Evolutionary conservation across 2,888 invertebrate species (phyloP).

Genomic region (Papilio protenor): DNA sequence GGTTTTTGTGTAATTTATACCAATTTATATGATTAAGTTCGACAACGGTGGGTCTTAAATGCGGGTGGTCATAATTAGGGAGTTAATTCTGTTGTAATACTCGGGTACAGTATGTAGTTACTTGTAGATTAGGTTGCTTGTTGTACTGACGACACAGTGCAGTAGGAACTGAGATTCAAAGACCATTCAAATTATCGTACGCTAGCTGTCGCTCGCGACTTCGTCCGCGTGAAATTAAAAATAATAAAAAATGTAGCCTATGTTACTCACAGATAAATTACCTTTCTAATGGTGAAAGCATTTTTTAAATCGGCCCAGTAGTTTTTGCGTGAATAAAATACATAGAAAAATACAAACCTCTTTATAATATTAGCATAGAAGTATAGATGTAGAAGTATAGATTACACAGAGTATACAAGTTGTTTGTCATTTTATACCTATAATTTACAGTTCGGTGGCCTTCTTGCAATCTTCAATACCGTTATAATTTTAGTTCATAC

Average conservation of each 20-base stretch:
- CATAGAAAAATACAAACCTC: too few species aligned
- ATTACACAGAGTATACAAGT: too few species aligned
- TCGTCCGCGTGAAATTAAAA: too few species aligned
- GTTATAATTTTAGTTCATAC: not conserved
- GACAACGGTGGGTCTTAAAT: conserved; percentile 52
- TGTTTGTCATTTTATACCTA: not conserved
- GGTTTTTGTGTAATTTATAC: conserved; percentile 52
- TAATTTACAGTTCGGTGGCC: not conserved
- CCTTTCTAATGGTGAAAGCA: too few species aligned
- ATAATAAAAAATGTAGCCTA: too few species aligned
- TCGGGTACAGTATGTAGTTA: not conserved
- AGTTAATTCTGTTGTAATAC: conserved; percentile 66
- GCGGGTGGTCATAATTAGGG: conserved; percentile 71
- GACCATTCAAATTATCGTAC: not conserved
- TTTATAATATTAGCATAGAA: too few species aligned
- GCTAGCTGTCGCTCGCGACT: too few species aligned
- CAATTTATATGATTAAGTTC: conserved; percentile 37
- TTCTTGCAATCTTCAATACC: not conserved
- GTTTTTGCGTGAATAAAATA: too few species aligned
- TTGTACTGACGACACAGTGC: not conserved
- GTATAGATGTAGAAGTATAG: too few species aligned
- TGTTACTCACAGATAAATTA: too few species aligned
- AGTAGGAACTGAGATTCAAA: not conserved
- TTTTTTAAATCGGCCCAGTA: too few species aligned
- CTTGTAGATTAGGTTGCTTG: not conserved